phyloP scores from a whole-genome alignment of 2,888 invertebrate genomes.

The Opisthograptis luteolata region DNA sequence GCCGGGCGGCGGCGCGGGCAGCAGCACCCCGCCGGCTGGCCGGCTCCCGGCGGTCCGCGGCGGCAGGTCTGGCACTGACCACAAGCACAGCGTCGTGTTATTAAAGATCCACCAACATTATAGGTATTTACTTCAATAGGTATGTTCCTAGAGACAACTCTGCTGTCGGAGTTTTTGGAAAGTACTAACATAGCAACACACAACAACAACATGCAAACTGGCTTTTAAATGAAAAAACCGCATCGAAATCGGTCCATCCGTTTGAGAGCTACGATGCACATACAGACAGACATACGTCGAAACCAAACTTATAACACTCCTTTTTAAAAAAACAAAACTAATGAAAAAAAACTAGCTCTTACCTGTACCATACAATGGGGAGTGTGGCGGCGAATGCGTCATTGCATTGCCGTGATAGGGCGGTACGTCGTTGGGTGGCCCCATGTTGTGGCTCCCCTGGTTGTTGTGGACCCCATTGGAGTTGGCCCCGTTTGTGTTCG shows the following conservation, averaged over 20 bases:
- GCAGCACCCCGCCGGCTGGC: slow-evolving; percentile 87
- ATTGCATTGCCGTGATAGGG: slow-evolving; percentile 70
- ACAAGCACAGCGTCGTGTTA: not conserved
- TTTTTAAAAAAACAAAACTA: no score
- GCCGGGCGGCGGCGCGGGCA: slow-evolving; percentile 73
- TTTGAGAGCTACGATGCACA: no score
- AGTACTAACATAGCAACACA: no score
- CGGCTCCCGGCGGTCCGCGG: slow-evolving; percentile 92
- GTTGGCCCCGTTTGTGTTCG: slow-evolving; percentile 66
- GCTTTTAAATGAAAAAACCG: no score
- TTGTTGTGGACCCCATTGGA: slow-evolving; percentile 53
- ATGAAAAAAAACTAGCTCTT: no score
- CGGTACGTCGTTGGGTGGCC: slow-evolving; percentile 61
- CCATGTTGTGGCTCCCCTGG: slow-evolving; percentile 55
- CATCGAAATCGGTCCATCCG: no score
- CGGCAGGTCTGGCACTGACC: slow-evolving; percentile 90
- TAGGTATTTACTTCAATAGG: not conserved
- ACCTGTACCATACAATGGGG: slow-evolving; percentile 84
- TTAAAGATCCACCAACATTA: not conserved
- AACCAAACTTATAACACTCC: no score
- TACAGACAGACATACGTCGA: no score
- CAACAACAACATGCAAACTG: no score
- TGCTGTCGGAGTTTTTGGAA: no score
- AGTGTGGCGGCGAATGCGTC: slow-evolving; percentile 78
- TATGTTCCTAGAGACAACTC: no score